Conservation (phyloP, 2,888 invertebrate genomes). For the Pteria penguin region DNA sequence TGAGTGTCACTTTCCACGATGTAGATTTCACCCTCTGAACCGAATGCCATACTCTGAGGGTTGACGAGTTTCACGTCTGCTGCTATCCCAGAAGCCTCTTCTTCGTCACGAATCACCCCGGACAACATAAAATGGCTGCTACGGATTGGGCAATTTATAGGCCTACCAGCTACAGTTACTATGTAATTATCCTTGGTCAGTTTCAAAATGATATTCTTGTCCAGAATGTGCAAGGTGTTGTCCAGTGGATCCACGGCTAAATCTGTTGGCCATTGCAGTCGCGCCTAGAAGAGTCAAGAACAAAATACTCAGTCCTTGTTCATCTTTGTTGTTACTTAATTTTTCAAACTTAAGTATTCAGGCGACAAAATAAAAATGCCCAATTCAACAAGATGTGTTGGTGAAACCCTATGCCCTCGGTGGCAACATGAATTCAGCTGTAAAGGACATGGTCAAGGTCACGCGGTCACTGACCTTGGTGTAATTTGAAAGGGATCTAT, state of each 20-base stretch:
- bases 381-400: too few relatives aligned
- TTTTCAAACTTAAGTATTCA: too few relatives aligned
- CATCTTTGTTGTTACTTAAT: too few relatives aligned
- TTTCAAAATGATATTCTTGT: slow-evolving; percentile 91
- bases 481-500: too few relatives aligned
- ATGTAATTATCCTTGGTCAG: slow-evolving; percentile 91
- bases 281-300: slow-evolving; percentile 86
- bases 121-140: slow-evolving; percentile 81
- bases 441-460: too few relatives aligned
- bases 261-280: slow-evolving; percentile 98
- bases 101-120: slow-evolving; percentile 74
- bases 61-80: slow-evolving; percentile 94
- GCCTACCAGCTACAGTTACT: slow-evolving; percentile 96
- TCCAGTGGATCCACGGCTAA: slow-evolving; percentile 95
- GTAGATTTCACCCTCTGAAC: slow-evolving; percentile 94
- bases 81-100: slow-evolving; percentile 82
- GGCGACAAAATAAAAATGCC: too few relatives aligned
- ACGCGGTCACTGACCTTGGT: too few relatives aligned
- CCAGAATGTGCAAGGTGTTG: slow-evolving; percentile 96
- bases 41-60: slow-evolving; percentile 93
- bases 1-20: slow-evolving; percentile 95
- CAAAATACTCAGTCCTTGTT: too few relatives aligned
- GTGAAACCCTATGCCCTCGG: too few relatives aligned
- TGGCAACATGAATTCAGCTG: too few relatives aligned
- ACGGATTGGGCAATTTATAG: slow-evolving; percentile 92